Evolutionary conservation across 2,113 vertebrate species (phyloP).

Genomic region (Thalassarche chlororhynchos): DNA sequence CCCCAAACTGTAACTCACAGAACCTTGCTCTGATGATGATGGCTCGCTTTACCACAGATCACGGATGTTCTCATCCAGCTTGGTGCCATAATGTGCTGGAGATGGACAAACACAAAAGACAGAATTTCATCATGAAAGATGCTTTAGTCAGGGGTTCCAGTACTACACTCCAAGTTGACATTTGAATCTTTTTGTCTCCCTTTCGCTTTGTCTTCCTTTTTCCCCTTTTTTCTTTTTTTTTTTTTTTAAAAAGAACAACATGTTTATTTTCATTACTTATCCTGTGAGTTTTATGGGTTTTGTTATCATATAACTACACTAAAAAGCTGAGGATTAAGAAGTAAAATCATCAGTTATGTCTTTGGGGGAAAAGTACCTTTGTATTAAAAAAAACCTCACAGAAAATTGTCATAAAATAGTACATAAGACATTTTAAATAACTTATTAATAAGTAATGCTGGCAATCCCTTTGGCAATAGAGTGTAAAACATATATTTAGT

Average conservation of each 20-base stretch:
- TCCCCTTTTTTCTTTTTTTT: rapidly evolving
- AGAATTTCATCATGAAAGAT: neutral
- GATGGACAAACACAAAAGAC: neutral
- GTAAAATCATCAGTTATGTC: constrained; percentile 24
- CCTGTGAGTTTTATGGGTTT: neutral
- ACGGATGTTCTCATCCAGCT: neutral
- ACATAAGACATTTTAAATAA: constrained; percentile 24
- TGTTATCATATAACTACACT: neutral
- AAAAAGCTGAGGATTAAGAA: constrained; percentile 43
- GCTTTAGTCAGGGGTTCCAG: rapidly evolving
- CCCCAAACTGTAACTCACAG: neutral
- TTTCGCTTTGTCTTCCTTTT: neutral
- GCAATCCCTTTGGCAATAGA: neutral
- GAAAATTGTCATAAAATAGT: constrained; percentile 49
- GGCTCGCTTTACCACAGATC: neutral
- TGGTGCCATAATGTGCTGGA: neutral
- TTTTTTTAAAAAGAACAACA: neutral
- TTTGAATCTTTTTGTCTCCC: neutral
- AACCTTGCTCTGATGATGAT: neutral
- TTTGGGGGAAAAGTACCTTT: constrained; percentile 14
- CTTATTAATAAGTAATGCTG: constrained; percentile 11
- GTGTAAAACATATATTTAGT: neutral
- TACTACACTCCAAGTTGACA: neutral
- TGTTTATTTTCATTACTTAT: constrained; percentile 10
- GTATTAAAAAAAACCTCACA: neutral